Evolutionary conservation across 37 sponge, comb jelly and placozoan species (phyloP), one percentile per base, ranked within the genome.

Genomic region (Eunapius fragilis): DNA sequence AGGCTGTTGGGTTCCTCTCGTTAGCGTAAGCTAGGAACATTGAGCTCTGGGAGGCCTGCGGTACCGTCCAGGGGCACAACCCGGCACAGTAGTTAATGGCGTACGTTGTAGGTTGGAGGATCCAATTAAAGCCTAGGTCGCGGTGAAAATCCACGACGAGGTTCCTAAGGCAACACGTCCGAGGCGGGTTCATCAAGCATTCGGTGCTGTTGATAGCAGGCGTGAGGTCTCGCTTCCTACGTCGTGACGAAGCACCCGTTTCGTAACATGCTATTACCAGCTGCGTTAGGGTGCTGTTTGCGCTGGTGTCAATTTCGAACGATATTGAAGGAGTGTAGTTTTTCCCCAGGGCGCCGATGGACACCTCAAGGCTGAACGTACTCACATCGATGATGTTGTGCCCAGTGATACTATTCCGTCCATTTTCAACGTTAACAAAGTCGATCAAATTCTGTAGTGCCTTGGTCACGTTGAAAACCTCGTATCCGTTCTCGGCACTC

Each of bases 81-180:
- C 93, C 93, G 3, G 70, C 24, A 67, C 93, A 93, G 71, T 88
- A 93, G 73, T 93, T 89, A 14, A 83, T 33, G 26, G 45, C 25
- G 27, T 86, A 28, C 0, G 31, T 34, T 38, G 27, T 25, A 0
- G 93, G 93, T 35, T 37, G 34, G 6, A 86, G 28, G 25, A 93
- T 71, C 90, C 90, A 93, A 2, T 49, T 83, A 83, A 83, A 93
- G 13, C 70, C 72, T 31, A 88, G 69, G 72, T 92, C 87, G 31
- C 67, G 70, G 17, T 41, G 28, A 71, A 93, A 88, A 69, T 93
- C 69, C 6, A 93, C 31, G 19, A 13, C 30, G 36, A 89, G 70
- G 13, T 28, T 19, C n/a, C 80, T 68, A 24, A 85, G 25, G 48
- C 90, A 89, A 75, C 88, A 87, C 9, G 32, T 76, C 13, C 14